Base-by-base conservation (phyloP, 2,888 invertebrate genomes). In the Drosophila percnosoma region DNA sequence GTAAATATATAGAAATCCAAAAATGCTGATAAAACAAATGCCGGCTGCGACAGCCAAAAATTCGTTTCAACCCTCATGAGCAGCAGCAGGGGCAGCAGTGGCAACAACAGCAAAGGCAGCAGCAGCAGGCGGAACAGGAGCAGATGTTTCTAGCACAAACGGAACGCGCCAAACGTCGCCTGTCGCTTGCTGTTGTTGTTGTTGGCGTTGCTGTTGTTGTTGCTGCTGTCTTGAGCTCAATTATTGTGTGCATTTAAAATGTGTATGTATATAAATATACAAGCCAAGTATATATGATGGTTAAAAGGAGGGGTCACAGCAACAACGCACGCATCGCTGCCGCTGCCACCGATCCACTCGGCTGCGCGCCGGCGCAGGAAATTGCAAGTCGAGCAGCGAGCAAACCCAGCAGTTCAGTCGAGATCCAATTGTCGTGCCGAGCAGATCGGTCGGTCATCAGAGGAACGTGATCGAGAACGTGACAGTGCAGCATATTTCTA, bases 161-260 rank as follows among this genome's bases (percentile, higher is more conserved):
- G 91, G 87, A 91, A 91, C 91, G 91, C 92, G 91, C 92, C 91
- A 91, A 91, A 83, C 87, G 67, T 74, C 74, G 78, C 74, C 73
- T 75, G 81, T 59, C 55, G 59, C 64, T 75, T 51, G 59, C 31
- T 53, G 49, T 48, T 75, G 36, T 48, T 59, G 45, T 45, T 49
- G 48, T 52, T 55, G 49, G 2, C 2, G 24, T 24, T 24, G 24
- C 2, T 24, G 49, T 53, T 52, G 24, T 53, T 64, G 53, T 60
- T 73, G 62, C 27, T 55, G 52, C 74, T 72, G 90, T 90, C 85
- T 85, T 78, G 71, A 73, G 80, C 78, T 51, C 75, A 81, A 86
- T 84, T 82, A 84, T 80, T 77, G 64, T 75, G 63, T 71, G 55
- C 57, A 57, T 29, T 8, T 24, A 45, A 36, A 15, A 21, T 21